A percentile compares a stretch with the other conserved stretches of the same genome.
Conservation (phyloP, 1,140 invertebrate species). For the Bombus pyrosoma region DNA sequence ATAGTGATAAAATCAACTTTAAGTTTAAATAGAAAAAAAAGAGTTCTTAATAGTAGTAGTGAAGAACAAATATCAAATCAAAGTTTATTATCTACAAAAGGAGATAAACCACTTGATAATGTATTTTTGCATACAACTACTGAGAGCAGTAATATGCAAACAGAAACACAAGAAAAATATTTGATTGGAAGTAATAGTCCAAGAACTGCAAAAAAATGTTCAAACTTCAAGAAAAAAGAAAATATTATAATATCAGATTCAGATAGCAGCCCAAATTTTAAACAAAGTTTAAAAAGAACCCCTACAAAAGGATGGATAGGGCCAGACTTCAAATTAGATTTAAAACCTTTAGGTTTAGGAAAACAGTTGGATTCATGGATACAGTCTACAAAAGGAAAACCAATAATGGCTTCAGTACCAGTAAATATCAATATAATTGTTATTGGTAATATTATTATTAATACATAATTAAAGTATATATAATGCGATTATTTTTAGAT, state of each 20-base stretch:
- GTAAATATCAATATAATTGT: constrained; percentile 53
- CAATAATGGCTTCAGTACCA: constrained; percentile 57
- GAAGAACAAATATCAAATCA: neutral
- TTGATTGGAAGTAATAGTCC: neutral
- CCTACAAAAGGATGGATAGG: constrained; percentile 55
- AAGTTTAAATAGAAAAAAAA: constrained; percentile 38
- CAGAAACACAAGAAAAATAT: neutral
- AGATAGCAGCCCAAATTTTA: constrained; percentile 52
- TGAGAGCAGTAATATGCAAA: neutral
- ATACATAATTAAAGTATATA: neutral
- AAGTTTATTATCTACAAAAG: neutral
- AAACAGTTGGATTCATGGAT: constrained; percentile 69
- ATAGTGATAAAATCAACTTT: constrained; percentile 10
- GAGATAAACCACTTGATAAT: neutral
- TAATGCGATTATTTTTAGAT: constrained; percentile 52
- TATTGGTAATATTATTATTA: neutral
- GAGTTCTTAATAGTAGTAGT: neutral
- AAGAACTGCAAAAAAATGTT: constrained; percentile 8
- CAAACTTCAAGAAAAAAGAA: neutral
- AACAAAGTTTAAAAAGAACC: neutral
- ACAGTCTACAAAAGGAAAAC: constrained; percentile 50
- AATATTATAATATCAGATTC: constrained; percentile 57
- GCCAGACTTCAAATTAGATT: constrained; percentile 61
- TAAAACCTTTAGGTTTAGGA: constrained; percentile 69
- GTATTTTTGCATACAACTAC: neutral